Base-by-base conservation (phyloP, 2,888 invertebrate genomes). In the Tinea trinotella region DNA sequence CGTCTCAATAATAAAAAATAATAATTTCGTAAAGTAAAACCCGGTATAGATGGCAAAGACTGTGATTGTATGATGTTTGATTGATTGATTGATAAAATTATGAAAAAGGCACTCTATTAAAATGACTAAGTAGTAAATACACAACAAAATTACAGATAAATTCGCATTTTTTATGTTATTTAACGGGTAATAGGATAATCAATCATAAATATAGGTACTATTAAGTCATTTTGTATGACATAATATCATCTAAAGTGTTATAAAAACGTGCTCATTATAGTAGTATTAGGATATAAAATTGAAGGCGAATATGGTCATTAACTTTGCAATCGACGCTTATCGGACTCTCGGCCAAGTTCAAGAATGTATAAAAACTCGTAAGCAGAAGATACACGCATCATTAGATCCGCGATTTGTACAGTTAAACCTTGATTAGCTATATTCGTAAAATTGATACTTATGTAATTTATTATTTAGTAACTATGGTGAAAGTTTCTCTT, bases 291-390 rank as follows among this genome's bases (percentile, higher is more conserved):
- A 40, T 40, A 40, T 13, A n/a, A 40, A 13, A 13, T 7, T 13
- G 40, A 40, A 40, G 40, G 40, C 40, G 17, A 19, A 12, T 46
- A 19, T 46, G 46, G 50, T 50, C 50, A 50, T 50, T 50, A 50
- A 50, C 24, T 50, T 15, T 50, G 13, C 22, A 50, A 50, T 50
- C 13, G 24, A 22, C 24, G 10, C 22, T 50, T n/a, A 24, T 20
- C 50, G 20, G 3, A n/a, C 35, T 67, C 63, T 66, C 62, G 72
- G 72, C 65, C 80, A 81, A 78, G 78, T 80, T 77, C 75, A 79
- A 75, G 70, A 55, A 62, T 57, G 57, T 62, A 57, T 63, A 70
- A 65, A 69, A 50, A 65, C n/a, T 62, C 54, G 58, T 56, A 61
- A 65, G 63, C 64, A 62, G 64, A 60, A 61, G 59, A 59, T 50